phyloP scores from a whole-genome alignment of 2,797 vertebrate genomes.

The Carapus acus region DNA sequence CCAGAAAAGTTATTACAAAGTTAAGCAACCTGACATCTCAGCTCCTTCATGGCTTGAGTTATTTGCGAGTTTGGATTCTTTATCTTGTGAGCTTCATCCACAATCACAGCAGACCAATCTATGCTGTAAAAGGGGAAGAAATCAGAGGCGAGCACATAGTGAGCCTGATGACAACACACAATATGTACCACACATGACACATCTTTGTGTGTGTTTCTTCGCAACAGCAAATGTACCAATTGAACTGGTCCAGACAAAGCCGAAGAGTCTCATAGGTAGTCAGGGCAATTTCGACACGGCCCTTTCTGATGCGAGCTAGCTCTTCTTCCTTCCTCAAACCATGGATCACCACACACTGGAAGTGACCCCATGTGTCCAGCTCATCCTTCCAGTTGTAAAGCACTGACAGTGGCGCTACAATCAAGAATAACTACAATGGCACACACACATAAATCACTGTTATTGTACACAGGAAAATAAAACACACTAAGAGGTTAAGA shows the following conservation, averaged over 20 bases:
- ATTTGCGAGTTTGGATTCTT: slow-evolving; percentile 92
- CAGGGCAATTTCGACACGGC: slow-evolving; percentile 85
- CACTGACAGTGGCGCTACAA: slow-evolving; percentile 92
- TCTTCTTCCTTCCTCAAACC: slow-evolving; percentile 85
- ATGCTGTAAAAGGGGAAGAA: slow-evolving; percentile 65
- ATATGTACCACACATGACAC: neutral
- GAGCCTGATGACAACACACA: neutral
- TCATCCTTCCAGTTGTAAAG: slow-evolving; percentile 98
- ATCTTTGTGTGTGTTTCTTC: neutral
- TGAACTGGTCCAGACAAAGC: slow-evolving; percentile 85
- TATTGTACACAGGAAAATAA: too few species aligned
- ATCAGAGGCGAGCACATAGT: neutral
- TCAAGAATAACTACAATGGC: slow-evolving; percentile 81
- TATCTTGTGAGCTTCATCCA: slow-evolving; percentile 93
- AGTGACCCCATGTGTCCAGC: slow-evolving; percentile 93
- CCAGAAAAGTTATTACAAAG: too few species aligned
- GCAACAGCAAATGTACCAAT: slow-evolving; percentile 72
- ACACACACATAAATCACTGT: slow-evolving; percentile 10
- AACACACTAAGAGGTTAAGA: too few species aligned
- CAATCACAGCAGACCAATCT: slow-evolving; percentile 88
- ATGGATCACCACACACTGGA: slow-evolving; percentile 81
- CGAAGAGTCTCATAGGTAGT: slow-evolving; percentile 91
- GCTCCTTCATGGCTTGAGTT: slow-evolving; percentile 86
- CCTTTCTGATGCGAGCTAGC: slow-evolving; percentile 80
- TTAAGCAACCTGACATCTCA: too few species aligned